These are phyloP conservation scores for Nerophis lumbriciformis DNA, from an alignment of 2,113 vertebrate species.

Conservation along the genomic window DNA sequence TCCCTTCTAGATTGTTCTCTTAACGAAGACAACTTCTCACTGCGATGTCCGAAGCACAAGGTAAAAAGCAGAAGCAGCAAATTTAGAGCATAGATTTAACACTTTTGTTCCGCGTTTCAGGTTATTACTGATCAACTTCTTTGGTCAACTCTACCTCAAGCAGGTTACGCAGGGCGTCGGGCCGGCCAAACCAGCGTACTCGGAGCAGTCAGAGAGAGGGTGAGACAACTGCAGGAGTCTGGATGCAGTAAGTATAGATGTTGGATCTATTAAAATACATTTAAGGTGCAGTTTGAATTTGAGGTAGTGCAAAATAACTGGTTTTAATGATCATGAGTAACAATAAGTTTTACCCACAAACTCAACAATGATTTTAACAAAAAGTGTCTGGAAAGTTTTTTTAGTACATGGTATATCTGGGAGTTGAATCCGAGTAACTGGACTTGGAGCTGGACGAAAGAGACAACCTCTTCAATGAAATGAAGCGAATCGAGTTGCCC, in stretches of 20 bases:
- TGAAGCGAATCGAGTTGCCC: no score
- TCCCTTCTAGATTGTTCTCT: slow-evolving; percentile 86
- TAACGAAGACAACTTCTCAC: slow-evolving; percentile 96
- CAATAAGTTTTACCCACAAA: no score
- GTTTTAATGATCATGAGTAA: no score
- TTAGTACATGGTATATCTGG: no score
- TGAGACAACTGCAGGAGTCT: slow-evolving; percentile 56
- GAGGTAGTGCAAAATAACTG: no score
- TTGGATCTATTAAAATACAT: background rate
- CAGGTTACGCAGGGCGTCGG: slow-evolving; percentile 69
- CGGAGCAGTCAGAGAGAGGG: slow-evolving; percentile 78
- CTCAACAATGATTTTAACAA: no score
- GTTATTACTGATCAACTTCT: background rate
- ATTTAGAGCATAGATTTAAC: no score
- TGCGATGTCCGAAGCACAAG: slow-evolving; percentile 99
- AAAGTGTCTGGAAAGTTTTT: no score
- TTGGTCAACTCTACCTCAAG: background rate
- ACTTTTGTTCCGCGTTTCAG: background rate
- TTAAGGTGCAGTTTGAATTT: no score
- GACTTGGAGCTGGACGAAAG: no score
- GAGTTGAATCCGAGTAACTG: no score
- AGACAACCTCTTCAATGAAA: no score
- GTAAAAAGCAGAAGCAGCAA: slow-evolving; percentile 72
- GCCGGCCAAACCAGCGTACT: slow-evolving; percentile 62
- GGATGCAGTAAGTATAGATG: slow-evolving; percentile 53